phyloP scores from a whole-genome alignment of 2,113 vertebrate genomes.

The Merops nubicus region DNA sequence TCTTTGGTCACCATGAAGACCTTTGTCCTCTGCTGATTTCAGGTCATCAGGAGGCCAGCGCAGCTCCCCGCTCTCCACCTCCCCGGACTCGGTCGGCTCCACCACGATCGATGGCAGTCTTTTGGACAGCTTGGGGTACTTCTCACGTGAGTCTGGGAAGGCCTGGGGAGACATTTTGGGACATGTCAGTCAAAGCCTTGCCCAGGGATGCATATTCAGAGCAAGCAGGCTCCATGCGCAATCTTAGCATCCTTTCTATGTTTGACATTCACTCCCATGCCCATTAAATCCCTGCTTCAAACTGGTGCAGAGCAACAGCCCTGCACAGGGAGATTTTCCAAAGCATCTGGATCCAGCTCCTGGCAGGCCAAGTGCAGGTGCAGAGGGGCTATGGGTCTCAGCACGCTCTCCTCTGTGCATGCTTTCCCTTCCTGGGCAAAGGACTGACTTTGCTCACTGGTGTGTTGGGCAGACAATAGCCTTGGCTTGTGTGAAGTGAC shows the following conservation, averaged over 20 bases:
- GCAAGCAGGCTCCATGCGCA: background rate
- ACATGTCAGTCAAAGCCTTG: background rate
- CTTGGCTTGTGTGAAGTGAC: background rate
- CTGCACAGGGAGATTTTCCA: background rate
- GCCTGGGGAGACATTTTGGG: slow-evolving; percentile 67
- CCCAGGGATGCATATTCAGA: background rate
- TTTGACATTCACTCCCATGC: background rate
- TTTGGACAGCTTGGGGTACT: slow-evolving; percentile 87
- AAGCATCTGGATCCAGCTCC: background rate
- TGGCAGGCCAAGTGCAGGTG: fast-evolving
- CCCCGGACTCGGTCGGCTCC: slow-evolving; percentile 82
- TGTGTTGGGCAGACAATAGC: background rate
- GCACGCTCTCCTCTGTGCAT: background rate
- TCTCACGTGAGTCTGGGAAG: slow-evolving; percentile 84
- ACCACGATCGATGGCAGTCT: slow-evolving; percentile 90
- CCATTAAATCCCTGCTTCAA: background rate
- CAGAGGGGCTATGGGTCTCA: background rate
- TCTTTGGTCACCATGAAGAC: slow-evolving; percentile 65
- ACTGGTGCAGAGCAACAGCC: background rate
- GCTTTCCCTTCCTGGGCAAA: background rate
- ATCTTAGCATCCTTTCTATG: background rate
- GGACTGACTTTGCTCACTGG: background rate
- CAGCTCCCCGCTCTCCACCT: slow-evolving; percentile 91
- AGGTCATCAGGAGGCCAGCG: slow-evolving; percentile 90
- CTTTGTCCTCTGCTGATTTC: slow-evolving; percentile 74